A percentile compares a stretch with the other conserved stretches of the same genome.
phyloP scores from a whole-genome alignment of 2,797 vertebrate genomes.

The Cyclopterus lumpus region DNA sequence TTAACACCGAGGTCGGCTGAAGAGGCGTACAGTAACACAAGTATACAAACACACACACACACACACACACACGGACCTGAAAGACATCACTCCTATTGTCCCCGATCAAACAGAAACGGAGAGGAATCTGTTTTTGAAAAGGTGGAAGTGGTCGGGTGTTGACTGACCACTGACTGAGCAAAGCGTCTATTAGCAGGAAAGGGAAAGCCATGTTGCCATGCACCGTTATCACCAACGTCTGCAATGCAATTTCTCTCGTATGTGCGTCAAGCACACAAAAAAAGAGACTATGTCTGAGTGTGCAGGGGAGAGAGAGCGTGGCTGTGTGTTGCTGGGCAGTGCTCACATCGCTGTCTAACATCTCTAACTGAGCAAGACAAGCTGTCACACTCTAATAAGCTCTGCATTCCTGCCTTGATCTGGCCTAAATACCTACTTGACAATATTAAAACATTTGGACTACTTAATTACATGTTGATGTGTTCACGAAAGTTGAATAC shows the following conservation, averaged over 20 bases:
- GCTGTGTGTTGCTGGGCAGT: slow-evolving; percentile 67
- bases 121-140: slow-evolving; percentile 75
- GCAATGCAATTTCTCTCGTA: slow-evolving; percentile 8
- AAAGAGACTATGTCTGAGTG: background rate
- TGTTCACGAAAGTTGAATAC: background rate
- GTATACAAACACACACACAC: background rate
- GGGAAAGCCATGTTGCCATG: slow-evolving; percentile 44
- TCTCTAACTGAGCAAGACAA: slow-evolving; percentile 67
- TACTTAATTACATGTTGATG: slow-evolving; percentile 8
- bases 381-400: slow-evolving; percentile 77
- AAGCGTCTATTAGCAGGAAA: slow-evolving; percentile 46
- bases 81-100: slow-evolving; percentile 62
- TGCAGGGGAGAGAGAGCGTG: slow-evolving; percentile 34
- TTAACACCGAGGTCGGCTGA: background rate
- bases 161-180: slow-evolving; percentile 37
- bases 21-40: background rate
- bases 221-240: slow-evolving; percentile 14
- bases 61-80: slow-evolving; percentile 32
- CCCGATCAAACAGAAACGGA: slow-evolving; percentile 54
- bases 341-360: slow-evolving; percentile 62
- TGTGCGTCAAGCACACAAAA: background rate
- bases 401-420: slow-evolving; percentile 70
- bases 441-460: slow-evolving; percentile 48
- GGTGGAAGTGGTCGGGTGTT: slow-evolving; percentile 65
- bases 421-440: slow-evolving; percentile 59